Base-by-base conservation (phyloP, 2,797 vertebrate species). In the Takifugu ocellatus region DNA sequence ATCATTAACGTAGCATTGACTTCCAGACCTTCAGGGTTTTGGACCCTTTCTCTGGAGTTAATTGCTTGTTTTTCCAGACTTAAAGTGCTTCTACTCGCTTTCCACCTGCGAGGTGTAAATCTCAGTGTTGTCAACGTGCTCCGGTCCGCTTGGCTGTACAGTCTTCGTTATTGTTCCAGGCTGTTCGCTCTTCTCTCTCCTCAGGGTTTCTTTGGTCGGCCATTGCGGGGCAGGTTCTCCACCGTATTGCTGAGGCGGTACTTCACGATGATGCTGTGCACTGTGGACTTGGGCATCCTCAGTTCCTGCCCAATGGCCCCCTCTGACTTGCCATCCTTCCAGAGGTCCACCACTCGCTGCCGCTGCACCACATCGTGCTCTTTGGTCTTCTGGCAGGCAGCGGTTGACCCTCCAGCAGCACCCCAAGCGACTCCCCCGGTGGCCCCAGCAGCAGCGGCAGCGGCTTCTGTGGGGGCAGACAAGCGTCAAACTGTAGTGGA, bases 251-350 rank as follows among this genome's bases (percentile, higher is more conserved):
- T 93, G 72, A 93, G 90, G 2, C 92, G 85, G 75, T 93, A 92
- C 86, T 93, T 93, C 71, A 92, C 91, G 54, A 93, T 93, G 88
- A 93, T 93, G 87, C 92, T 92, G 92, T 92, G 92, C 72, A 93
- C 92, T 0, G 91, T 93, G 70, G 91, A 92, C 79, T 93, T 92
- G 71, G 92, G 92, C 92, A 93, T 92, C 75, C 81, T 84, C 71
- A 92, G 90, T 87, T 92, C 92, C 82, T 81, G 90, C 70, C 91
- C 92, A 27, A 93, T 93, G 76, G 91, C 88, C 25, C 92, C 91
- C 82, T 93, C 92, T 42, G 92, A 93, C 84, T 90, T 92, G 83
- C 92, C 91, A 43, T 92, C 92, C 82, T 93, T 93, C 92, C 92
- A 92, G 51, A 92, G 92, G 87, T 92, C 92, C 85, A 93, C 91